Base-by-base conservation (phyloP, 2,113 vertebrate species). In the Tonatia bakeri region DNA sequence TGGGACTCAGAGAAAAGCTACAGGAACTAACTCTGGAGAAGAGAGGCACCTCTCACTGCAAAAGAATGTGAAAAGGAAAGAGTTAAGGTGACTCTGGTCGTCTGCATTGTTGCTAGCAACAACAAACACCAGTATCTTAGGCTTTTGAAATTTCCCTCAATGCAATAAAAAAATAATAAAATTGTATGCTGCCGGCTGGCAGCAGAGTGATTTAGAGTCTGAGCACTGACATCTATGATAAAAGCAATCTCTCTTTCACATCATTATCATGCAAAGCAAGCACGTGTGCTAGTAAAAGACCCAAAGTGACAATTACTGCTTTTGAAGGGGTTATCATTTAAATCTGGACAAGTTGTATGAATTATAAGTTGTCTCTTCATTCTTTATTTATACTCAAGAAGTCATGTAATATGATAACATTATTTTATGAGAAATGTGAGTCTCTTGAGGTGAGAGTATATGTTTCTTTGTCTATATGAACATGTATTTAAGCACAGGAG, bases 381-480 rank as follows among this genome's bases (percentile, higher is more conserved):
- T 84, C 56, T 76, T 88, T 73, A 95, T 76, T 83, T 87, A 91
- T 0, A 88, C 15, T 31, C 82, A 88, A 94, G 54, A 86, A 75
- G 31, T 52, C 59, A 91, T 40, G 4, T 19, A 96, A 67, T 61
- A 73, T 1, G 15, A 52, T 65, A 70, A 47, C 69, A 38, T 77
- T 59, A 76, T 87, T 72, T 93, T 84, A 82, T 10, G 22, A 75
- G 22, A 50, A 65, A 86, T 45, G 16, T 64, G 54, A 93, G 16
- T 83, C 88, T 95, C 72, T 69, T 54, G 79, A 93, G 79, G 28
- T 26, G 3, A 47, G 40, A 1, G 22, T 72, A 77, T 86, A 50
- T 67, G 15, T 91, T 70, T 73, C 7, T 77, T 91, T 91, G 4
- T 80, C n/a, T 87, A 85, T 54, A 50, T 70, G 65, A 52, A 64